Evolutionary conservation across 2,888 invertebrate species (phyloP).

Genomic region (Mellilla xanthometata): DNA sequence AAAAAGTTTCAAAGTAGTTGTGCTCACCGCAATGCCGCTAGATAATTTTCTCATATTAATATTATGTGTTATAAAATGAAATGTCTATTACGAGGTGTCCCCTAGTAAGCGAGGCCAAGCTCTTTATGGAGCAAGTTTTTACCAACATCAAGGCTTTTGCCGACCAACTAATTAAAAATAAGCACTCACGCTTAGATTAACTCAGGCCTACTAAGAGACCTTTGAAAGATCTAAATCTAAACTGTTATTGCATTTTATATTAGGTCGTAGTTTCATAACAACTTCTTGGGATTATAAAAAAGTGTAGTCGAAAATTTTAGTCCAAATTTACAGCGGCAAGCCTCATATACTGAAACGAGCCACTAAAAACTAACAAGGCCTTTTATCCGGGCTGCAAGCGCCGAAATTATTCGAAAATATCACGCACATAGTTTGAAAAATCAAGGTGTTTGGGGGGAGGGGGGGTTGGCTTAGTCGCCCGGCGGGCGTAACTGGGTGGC

Average conservation of each 20-base stretch:
- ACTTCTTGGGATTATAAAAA: constrained; percentile 1
- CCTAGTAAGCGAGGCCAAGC: too few species aligned
- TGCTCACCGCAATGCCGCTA: too few species aligned
- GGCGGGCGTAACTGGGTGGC: constrained; percentile 21
- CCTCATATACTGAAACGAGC: constrained; percentile 20
- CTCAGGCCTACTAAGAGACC: neutral
- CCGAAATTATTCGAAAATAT: constrained; percentile 32
- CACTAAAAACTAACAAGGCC: constrained; percentile 23
- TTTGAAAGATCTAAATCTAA: constrained; percentile 14
- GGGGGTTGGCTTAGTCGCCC: constrained; percentile 39
- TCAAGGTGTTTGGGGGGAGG: constrained; percentile 59
- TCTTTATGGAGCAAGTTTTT: neutral
- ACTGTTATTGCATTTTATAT: constrained; percentile 3
- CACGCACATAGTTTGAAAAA: constrained; percentile 58
- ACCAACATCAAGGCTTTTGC: neutral
- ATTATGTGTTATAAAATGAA: too few species aligned
- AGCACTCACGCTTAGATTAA: neutral
- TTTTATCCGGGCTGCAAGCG: constrained; percentile 19
- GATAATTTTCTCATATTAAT: too few species aligned
- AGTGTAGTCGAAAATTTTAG: constrained; percentile 8
- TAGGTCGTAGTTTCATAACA: constrained; percentile 6
- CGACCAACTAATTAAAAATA: constrained; percentile 1
- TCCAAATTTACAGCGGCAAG: constrained; percentile 4
- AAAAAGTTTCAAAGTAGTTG: too few species aligned
- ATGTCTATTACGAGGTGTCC: too few species aligned